Base-by-base conservation (phyloP, 1,140 invertebrate genomes). In the Brachionus rubens region DNA sequence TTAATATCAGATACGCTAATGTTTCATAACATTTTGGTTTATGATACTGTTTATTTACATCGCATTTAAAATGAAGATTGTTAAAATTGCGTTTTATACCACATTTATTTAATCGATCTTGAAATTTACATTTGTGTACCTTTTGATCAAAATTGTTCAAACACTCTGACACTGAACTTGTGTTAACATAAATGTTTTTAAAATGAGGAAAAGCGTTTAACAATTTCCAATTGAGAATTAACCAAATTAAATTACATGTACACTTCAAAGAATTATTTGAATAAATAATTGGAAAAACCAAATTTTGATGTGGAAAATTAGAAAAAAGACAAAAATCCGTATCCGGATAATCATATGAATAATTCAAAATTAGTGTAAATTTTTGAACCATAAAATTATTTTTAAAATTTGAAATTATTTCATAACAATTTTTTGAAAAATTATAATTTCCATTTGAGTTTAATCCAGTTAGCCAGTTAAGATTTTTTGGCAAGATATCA, bases 241-340 rank as follows among this genome's bases (percentile, higher is more conserved):
- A 24, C 59, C 59, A 65, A 28, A 43, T 41, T 9, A 65, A 1
- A 19, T 33, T 65, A 16, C 59, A 65, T 24, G 59, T 41, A 26
- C 36, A 65, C 21, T 41, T 40, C 24, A 65, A 24, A 41, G 3
- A 5, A 21, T n/a, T 1, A 19, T 43, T 65, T 19, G 59, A 16
- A 9, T 21, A 2, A 41, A 65, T 65, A 24, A 65, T 21, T 6
- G 59, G 59, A 65, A 65, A 65, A 10, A 65, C 59, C 12, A 43
- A 65, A 10, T 65, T 65, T 24, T 16, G 1, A 24, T 65, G 59
- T 6, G 59, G 59, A 65, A 65, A 65, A 16, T 41, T 9, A 9
- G 14, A 1, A 26, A 65, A 65, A 12, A 41, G 19, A 12, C 59
- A 65, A 65, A 65, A 65, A 26, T 65, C 59, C 14, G 41, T 21